phyloP scores from a whole-genome alignment of 2,797 vertebrate species.

The Spinibarbus caldwelli region DNA sequence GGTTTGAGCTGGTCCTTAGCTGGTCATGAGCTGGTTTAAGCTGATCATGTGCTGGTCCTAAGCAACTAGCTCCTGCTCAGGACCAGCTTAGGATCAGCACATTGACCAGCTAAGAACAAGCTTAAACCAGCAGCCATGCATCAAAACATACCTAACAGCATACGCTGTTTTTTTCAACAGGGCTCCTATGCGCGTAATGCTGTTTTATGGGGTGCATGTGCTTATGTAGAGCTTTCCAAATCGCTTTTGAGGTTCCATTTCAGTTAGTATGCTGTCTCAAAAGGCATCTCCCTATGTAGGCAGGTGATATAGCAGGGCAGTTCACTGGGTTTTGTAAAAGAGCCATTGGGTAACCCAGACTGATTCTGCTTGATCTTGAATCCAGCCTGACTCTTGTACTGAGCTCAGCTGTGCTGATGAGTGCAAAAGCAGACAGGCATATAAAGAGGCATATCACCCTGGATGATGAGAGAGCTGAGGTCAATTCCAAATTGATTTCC shows the following conservation, averaged over 20 bases:
- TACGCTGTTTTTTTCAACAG: no score
- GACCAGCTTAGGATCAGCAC: no score
- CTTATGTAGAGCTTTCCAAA: not conserved
- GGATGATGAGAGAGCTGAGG: constrained; percentile 68
- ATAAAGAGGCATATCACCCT: constrained; percentile 73
- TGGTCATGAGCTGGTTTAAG: no score
- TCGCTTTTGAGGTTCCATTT: not conserved
- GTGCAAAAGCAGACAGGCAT: constrained; percentile 66
- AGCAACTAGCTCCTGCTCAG: no score
- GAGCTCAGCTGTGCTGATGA: constrained; percentile 43
- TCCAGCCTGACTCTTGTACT: constrained; percentile 21
- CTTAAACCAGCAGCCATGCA: no score
- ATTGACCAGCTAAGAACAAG: no score
- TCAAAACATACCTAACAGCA: no score
- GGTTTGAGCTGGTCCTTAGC: no score
- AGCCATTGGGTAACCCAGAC: constrained; percentile 27
- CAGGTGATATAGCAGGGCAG: not conserved
- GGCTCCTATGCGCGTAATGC: not conserved
- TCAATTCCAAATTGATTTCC: constrained; percentile 80
- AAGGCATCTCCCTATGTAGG: not conserved
- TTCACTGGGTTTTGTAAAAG: constrained; percentile 4
- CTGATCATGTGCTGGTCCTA: no score
- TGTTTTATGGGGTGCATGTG: not conserved
- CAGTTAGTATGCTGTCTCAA: not conserved
- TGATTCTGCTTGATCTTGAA: constrained; percentile 37